Base-by-base conservation (phyloP, 2,888 invertebrate genomes). In the Agapostemon virescens region DNA sequence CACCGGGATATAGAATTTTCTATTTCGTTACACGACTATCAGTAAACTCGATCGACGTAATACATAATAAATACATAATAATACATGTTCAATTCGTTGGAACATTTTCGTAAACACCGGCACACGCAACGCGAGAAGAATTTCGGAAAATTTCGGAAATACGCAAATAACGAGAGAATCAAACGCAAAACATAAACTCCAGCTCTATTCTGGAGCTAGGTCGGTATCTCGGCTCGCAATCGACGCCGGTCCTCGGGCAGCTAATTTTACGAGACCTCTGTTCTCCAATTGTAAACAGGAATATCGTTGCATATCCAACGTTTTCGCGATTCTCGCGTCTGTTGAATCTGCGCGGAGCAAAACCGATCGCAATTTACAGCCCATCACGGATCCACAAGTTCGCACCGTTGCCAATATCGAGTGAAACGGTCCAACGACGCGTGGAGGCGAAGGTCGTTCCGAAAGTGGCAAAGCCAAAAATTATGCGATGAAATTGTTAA, bases 401-500 rank as follows among this genome's bases (percentile, higher is more conserved):
- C 33, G 58, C 17, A 20, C 17, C 26, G 33, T 17, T 1, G 26
- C 58, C 17, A 26, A 20, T 15, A 38, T 38, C 30, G 30, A 58
- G 17, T 13, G 30, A 11, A 20, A 36, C 9, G 33, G 9, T 55
- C 17, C 15, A 45, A 58, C 15, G 42, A 36, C 36, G 20, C 6
- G 17, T 2, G 20, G 13, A 36, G 11, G n/a, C 42, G 61, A 70
- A 70, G 58, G 58, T 15, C 45, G 64, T 15, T 45, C 55, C 20
- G 38, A 15, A 23, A 15, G 23, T 42, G 38, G 23, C 71, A 36
- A 55, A 13, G 64, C 68, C 68, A 73, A 45, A 78, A 73, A 66
- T 33, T 55, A 49, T 2, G 15, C 55, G 36, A 52, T 68, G 7
- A 61, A 58, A 66, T 77, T 70, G 23, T 45, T 20, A 49, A 69